Percentiles rank a stretch among this genome's conserved stretches.
phyloP scores from a whole-genome alignment of 2,888 invertebrate species.

The Cephus runcator region DNA sequence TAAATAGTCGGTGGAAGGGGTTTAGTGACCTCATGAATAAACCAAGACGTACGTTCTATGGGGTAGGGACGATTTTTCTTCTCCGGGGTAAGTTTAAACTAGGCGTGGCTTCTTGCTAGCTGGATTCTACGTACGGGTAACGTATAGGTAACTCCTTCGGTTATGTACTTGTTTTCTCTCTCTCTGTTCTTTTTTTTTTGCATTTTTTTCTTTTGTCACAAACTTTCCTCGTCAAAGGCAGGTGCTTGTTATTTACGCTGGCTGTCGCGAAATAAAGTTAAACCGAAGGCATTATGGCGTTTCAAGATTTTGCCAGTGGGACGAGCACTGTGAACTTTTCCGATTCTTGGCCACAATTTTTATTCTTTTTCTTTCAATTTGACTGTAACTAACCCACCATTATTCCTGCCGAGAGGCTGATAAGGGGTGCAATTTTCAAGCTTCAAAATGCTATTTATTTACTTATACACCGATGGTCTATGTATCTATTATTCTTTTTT shows the following conservation, averaged over 20 bases:
- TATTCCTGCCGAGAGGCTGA: background rate
- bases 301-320: background rate
- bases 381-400: background rate
- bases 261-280: background rate
- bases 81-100: constrained; percentile 11
- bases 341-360: background rate
- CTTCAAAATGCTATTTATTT: background rate
- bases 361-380: background rate
- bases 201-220: background rate
- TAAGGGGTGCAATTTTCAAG: background rate
- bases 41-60: constrained; percentile 25
- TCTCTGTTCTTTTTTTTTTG: background rate
- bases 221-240: background rate
- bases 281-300: background rate
- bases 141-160: background rate
- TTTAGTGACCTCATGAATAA: constrained; percentile 50
- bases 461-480: background rate
- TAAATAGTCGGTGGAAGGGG: constrained; percentile 17
- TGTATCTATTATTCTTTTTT: background rate
- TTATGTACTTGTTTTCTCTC: background rate
- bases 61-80: constrained; percentile 41
- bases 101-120: background rate
- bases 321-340: background rate
- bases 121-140: background rate
- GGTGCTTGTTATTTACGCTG: background rate